These are phyloP conservation scores for Lagorchestes hirsutus DNA, from an alignment of 2,797 vertebrate species.

Conservation along the genomic window DNA sequence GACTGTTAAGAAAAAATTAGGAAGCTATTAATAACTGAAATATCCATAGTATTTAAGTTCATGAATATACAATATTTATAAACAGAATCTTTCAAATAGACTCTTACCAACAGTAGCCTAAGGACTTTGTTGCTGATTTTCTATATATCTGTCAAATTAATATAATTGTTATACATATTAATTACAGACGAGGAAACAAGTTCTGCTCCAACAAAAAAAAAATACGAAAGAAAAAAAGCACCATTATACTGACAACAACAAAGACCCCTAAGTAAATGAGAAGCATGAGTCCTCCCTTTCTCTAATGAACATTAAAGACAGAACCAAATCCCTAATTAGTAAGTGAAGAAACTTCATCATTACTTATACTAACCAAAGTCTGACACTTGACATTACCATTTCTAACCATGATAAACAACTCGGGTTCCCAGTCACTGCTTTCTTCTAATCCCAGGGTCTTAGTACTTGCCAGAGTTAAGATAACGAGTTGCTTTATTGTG, in stretches of 20 bases:
- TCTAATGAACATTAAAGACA: slow-evolving; percentile 62
- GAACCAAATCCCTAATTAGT: slow-evolving; percentile 69
- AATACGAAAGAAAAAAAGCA: slow-evolving; percentile 67
- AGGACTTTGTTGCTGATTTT: slow-evolving; percentile 49
- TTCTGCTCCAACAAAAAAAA: slow-evolving; percentile 37
- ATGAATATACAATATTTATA: slow-evolving; percentile 58
- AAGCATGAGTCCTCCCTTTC: slow-evolving; percentile 63
- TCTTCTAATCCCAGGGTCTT: slow-evolving; percentile 45
- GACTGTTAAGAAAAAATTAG: slow-evolving; percentile 1
- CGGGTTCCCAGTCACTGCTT: slow-evolving; percentile 62
- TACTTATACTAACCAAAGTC: slow-evolving; percentile 69
- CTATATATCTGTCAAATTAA: slow-evolving; percentile 42
- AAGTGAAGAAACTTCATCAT: slow-evolving; percentile 67
- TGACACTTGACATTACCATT: slow-evolving; percentile 61
- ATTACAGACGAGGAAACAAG: background rate
- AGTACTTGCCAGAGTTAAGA: slow-evolving; percentile 40
- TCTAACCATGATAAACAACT: slow-evolving; percentile 62
- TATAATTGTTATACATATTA: background rate
- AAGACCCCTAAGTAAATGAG: slow-evolving; percentile 52
- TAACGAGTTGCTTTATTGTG: slow-evolving; percentile 53
- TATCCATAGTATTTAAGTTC: slow-evolving; percentile 41
- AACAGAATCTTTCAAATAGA: slow-evolving; percentile 39
- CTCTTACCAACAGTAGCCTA: slow-evolving; percentile 41
- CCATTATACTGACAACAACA: slow-evolving; percentile 65
- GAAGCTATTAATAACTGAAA: slow-evolving; percentile 3